Conservation (phyloP, 1,140 invertebrate species). For the Ericerus pela region DNA sequence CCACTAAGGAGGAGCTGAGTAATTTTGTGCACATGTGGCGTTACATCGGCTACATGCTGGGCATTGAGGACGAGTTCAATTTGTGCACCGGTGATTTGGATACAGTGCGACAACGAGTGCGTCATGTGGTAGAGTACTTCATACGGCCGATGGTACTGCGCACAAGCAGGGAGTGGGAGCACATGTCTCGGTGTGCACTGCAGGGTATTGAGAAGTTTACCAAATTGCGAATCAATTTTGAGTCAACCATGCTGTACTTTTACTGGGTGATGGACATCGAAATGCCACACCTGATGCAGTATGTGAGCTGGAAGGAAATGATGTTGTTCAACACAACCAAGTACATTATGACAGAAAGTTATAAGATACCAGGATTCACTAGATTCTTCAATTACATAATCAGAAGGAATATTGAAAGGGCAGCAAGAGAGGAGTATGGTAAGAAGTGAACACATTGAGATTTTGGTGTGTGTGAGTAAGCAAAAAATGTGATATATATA, state of each 20-base stretch:
- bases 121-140: constrained; percentile 29
- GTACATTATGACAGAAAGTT: constrained; percentile 19
- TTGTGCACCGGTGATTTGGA: constrained; percentile 36
- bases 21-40: constrained; percentile 67
- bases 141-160: constrained; percentile 31
- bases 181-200: constrained; percentile 32
- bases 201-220: constrained; percentile 29
- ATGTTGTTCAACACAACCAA: constrained; percentile 19
- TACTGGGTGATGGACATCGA: constrained; percentile 26
- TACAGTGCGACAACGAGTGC: constrained; percentile 30
- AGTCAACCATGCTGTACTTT: constrained; percentile 27
- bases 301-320: constrained; percentile 24
- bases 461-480: no score
- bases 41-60: constrained; percentile 59
- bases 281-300: constrained; percentile 26
- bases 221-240: constrained; percentile 24
- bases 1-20: constrained; percentile 43
- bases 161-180: constrained; percentile 31
- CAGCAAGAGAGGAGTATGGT: no score
- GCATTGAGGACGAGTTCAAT: constrained; percentile 59
- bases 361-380: constrained; percentile 17
- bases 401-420: constrained; percentile 16
- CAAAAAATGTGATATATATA: no score
- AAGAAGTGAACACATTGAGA: no score
- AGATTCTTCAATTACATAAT: constrained; percentile 20